Base-by-base conservation (phyloP, 1,140 invertebrate species). In the Drosophila rufa region DNA sequence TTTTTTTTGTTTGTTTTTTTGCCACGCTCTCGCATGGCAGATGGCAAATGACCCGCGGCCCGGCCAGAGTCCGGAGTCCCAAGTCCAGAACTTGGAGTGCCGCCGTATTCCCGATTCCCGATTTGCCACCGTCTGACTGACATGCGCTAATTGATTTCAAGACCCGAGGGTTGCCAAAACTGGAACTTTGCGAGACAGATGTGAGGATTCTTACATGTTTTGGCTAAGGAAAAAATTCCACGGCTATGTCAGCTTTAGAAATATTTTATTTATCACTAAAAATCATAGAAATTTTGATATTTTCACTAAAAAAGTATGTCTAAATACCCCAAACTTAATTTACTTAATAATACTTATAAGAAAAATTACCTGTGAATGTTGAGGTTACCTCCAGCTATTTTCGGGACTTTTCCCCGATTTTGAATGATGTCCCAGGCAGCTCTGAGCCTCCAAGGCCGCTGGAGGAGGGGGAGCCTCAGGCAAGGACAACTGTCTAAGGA, bases 141-240 rank as follows among this genome's bases (percentile, higher is more conserved):
- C 47, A 58, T 36, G 61, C 84, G 74, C 85, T 89, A 89, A 89
- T 89, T 89, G 84, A 89, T 89, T 89, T 80, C 61, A 84, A 61
- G 73, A 58, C 77, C 81, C 27, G 60, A 68, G 84, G 68, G 53
- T 27, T 22, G 38, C 50, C 46, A 71, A 65, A 75, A 55, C 11
- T 25, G 43, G 25, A 17, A 22, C 3, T 15, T 36, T 30, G 27
- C 27, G 27, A 30, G 27, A 30, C 22, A 25, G 22, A 25, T 0
- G 22, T 25, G 2, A 3, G 22, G 22, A 25, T 25, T 25, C 22
- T 25, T 25, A 25, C 22, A 25, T 25, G 3, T 25, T 25, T 25
- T 25, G 22, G 22, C 22, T 25, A 25, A 4, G 22, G 3, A 25
- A 25, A 25, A 25, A 25, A 25, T 25, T 25, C 22, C 22, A 25